Evolutionary conservation across 2,888 invertebrate species (phyloP).

Genomic region (Synanthedon myopaeformis): DNA sequence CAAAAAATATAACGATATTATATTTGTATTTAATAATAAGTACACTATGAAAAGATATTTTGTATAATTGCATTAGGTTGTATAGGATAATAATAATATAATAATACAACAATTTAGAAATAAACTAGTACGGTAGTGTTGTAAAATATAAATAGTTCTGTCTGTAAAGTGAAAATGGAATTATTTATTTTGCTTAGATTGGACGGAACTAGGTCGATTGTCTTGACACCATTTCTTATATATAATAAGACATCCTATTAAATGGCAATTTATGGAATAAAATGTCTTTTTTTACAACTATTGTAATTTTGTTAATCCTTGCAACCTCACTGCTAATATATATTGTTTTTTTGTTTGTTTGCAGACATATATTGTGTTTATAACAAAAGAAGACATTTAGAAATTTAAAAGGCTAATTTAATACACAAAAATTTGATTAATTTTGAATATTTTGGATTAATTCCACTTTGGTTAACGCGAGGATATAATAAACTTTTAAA

Average conservation of each 20-base stretch:
- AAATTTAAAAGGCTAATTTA: too few species aligned
- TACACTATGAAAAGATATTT: constrained; percentile 57
- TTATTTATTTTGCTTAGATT: constrained; percentile 56
- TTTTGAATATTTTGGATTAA: too few species aligned
- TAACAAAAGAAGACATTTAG: too few species aligned
- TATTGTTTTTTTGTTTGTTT: too few species aligned
- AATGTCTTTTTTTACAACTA: constrained; percentile 13
- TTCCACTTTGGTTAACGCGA: too few species aligned
- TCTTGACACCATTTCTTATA: constrained; percentile 39
- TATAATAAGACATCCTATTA: constrained; percentile 36
- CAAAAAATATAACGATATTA: constrained; percentile 51
- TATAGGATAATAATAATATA: constrained; percentile 40
- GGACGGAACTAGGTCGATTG: constrained; percentile 39
- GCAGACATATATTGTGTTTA: too few species aligned
- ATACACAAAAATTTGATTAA: too few species aligned
- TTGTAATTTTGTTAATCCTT: too few species aligned
- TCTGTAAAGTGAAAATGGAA: constrained; percentile 39
- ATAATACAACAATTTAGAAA: constrained; percentile 37
- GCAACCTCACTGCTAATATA: too few species aligned
- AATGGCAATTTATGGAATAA: constrained; percentile 48
- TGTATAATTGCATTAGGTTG: constrained; percentile 67
- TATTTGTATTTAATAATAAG: constrained; percentile 36
- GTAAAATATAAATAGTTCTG: constrained; percentile 49
- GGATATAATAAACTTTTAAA: too few species aligned
- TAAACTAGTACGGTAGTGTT: constrained; percentile 38